Evolutionary conservation across 2,797 vertebrate species (phyloP), one percentile per base, ranked within the genome.

Genomic region (Lateolabrax maculatus): DNA sequence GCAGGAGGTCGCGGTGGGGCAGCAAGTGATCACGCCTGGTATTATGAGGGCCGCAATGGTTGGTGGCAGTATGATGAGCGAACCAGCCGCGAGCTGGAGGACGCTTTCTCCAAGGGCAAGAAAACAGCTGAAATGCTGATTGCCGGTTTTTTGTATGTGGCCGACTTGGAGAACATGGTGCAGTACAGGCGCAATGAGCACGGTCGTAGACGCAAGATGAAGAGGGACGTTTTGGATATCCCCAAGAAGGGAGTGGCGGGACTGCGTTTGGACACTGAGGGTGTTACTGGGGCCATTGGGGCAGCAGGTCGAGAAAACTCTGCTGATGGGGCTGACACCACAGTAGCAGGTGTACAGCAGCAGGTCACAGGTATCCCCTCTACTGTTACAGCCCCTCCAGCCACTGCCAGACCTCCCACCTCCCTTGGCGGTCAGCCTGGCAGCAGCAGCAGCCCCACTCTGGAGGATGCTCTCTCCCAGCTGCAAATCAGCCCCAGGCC

Each of bases 31-130:
- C 97, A 99, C 12, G 98, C 98, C 18, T 99, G 98, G 98, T 99
- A 99, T 93, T 99, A 99, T 1, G 98, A 99, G 92, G 98, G 98
- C 55, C 96, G 98, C 77, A 99, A 99, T 27, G 98, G 98, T 70
- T 99, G 98, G 98, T 99, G 98, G 98, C 98, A 99, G 87, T 99
- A 99, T 51, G 98, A 99, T 23, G 98, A 99, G 90, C 96, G 98
- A 82, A 99, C 98, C 83, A 99, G 97, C 92, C 97, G 96, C 10
- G 98, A 99, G 95, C 95, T 99, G 89, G 98, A 99, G 95, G 98
- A 99, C 78, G 98, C 98, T 77, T 98, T 97, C 92, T 95, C 96
- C 87, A 98, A 98, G 93, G 98, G 98, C 87, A 99, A 99, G 95
- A 99, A 99, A 94, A 99, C 96, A 43, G 97, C 98, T 0, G 98